Percentiles rank a stretch among this genome's conserved stretches.
Evolutionary conservation across 2,888 invertebrate species (phyloP).

Genomic region (Rhagium mordax): DNA sequence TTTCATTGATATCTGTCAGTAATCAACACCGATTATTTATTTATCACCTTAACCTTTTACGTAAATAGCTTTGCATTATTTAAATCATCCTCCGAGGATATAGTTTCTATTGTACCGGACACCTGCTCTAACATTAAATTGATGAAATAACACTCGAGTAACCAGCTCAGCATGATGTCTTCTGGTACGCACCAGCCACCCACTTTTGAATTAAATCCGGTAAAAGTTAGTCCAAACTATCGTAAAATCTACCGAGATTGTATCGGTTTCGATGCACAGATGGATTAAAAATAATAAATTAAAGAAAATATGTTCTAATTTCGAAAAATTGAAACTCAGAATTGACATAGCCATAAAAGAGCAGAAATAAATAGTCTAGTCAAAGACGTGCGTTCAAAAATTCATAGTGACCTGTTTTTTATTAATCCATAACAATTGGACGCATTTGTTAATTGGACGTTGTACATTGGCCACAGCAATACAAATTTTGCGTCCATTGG

Average conservation of each 20-base stretch:
- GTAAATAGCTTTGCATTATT: background rate
- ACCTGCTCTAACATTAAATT: background rate
- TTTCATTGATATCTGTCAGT: background rate
- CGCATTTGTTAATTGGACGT: too few relatives aligned
- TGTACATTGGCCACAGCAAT: too few relatives aligned
- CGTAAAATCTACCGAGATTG: background rate
- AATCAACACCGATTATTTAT: background rate
- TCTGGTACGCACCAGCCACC: background rate
- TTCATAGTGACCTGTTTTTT: too few relatives aligned
- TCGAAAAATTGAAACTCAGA: too few relatives aligned
- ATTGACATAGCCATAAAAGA: too few relatives aligned
- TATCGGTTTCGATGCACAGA: background rate
- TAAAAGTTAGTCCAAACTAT: background rate
- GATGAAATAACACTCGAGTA: background rate
- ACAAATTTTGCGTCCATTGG: too few relatives aligned
- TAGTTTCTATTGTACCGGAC: background rate
- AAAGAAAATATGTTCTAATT: too few relatives aligned
- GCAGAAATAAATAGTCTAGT: too few relatives aligned
- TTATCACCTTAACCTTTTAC: background rate
- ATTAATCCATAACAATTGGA: too few relatives aligned
- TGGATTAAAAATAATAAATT: too few relatives aligned
- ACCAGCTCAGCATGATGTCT: background rate
- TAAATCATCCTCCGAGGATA: slow-evolving; percentile 2
- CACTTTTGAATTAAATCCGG: background rate
- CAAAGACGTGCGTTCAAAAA: too few relatives aligned